Percentiles rank a stretch among this genome's conserved stretches.
These are phyloP conservation scores for Agrochola macilenta DNA, from an alignment of 2,888 invertebrate species.

Conservation along the genomic window DNA sequence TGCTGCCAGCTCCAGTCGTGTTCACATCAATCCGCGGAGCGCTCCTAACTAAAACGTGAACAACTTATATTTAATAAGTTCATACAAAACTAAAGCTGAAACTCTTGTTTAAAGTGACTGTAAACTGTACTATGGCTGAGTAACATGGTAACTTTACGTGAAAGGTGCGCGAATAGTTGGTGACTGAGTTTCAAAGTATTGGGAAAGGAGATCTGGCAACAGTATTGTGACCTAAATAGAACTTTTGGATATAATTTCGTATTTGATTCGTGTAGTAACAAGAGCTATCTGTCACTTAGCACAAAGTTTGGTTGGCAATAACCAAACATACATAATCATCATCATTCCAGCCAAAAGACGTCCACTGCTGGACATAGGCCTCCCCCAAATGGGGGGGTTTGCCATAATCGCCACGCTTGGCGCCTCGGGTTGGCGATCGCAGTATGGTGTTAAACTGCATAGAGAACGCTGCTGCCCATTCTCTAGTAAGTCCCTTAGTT, in stretches of 20 bases:
- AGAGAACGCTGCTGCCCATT: no score
- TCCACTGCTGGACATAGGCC: no score
- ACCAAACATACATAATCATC: no score
- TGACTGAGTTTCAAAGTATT: slow-evolving; percentile 3
- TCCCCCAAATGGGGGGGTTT: no score
- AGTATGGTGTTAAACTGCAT: no score
- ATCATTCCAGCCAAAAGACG: no score
- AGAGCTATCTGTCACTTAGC: not conserved
- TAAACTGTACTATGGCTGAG: slow-evolving; percentile 12
- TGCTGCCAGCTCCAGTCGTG: slow-evolving; percentile 28
- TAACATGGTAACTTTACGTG: slow-evolving; percentile 17
- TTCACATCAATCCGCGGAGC: slow-evolving; percentile 13
- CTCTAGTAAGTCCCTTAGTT: no score
- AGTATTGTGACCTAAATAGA: not conserved
- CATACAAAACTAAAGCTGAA: slow-evolving; percentile 12
- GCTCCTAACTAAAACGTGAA: slow-evolving; percentile 3
- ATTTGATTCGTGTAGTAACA: not conserved
- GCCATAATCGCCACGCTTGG: no score
- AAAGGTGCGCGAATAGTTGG: slow-evolving; percentile 13
- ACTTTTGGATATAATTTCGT: not conserved
- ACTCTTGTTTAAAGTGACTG: slow-evolving; percentile 6
- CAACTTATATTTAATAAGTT: slow-evolving; percentile 21
- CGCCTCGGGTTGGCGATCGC: no score
- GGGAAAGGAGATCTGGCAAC: not conserved
- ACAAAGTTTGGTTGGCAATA: not conserved